Conservation (phyloP, 2,888 invertebrate genomes). For the Hirtodrosophila histrioides region DNA sequence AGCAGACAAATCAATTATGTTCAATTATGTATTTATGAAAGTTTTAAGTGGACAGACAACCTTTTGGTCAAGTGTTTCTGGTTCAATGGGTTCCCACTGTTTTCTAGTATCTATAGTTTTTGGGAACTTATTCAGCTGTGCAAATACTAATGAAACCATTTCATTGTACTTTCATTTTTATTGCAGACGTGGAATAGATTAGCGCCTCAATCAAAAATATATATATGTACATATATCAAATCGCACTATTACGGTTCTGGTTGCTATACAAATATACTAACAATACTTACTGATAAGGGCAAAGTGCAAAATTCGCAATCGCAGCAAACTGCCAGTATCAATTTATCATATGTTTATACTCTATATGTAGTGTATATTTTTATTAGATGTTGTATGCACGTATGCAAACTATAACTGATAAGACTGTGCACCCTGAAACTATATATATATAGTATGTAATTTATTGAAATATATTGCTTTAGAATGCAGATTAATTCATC, state of each 20-base stretch:
- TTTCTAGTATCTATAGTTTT: slow-evolving; percentile 9
- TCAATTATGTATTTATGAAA: slow-evolving; percentile 60
- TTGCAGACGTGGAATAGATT: slow-evolving; percentile 20
- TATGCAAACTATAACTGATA: neutral
- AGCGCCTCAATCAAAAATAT: slow-evolving; percentile 2
- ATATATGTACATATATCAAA: no score
- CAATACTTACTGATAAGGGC: slow-evolving; percentile 37
- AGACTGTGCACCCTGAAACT: no score
- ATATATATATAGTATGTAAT: no score
- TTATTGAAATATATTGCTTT: no score
- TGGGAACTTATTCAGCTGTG: slow-evolving; percentile 44
- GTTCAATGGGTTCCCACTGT: slow-evolving; percentile 47
- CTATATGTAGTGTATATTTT: slow-evolving; percentile 9
- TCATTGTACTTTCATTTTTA: slow-evolving; percentile 10
- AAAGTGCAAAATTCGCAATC: slow-evolving; percentile 39
- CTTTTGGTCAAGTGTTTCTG: slow-evolving; percentile 48
- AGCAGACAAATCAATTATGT: slow-evolving; percentile 70
- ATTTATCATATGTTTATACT: slow-evolving; percentile 10
- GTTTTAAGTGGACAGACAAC: slow-evolving; percentile 41
- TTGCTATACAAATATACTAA: slow-evolving; percentile 19
- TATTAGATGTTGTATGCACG: neutral
- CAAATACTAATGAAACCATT: slow-evolving; percentile 8
- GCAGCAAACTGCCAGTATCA: slow-evolving; percentile 37
- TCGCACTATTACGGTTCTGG: slow-evolving; percentile 10
- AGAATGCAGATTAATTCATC: no score